Evolutionary conservation across 2,113 vertebrate genomes (phyloP).

Genomic region (Chaetodon trifascialis): DNA sequence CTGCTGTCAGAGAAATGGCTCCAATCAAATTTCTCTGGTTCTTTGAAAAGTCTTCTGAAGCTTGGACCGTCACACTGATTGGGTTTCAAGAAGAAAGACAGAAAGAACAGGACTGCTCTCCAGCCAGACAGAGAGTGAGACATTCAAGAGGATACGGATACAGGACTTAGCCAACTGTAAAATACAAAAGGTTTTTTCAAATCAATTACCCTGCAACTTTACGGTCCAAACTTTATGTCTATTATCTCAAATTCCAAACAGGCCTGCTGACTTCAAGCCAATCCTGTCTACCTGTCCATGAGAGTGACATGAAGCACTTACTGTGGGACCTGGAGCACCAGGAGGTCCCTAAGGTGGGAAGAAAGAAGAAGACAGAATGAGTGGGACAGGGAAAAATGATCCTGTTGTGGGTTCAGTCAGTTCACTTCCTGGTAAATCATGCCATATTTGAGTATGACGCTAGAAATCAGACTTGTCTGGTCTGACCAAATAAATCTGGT

Average conservation of each 20-base stretch:
- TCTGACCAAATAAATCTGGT: background rate
- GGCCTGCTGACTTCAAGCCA: background rate
- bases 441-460: slow-evolving; percentile 1
- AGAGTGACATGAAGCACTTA: slow-evolving; percentile 79
- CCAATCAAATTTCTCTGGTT: background rate
- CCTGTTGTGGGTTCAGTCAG: background rate
- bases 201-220: background rate
- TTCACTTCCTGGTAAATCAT: slow-evolving; percentile 17
- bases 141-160: background rate
- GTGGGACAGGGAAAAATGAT: slow-evolving; percentile 25
- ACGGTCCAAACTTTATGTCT: background rate
- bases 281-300: background rate
- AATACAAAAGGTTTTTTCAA: background rate
- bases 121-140: slow-evolving; percentile 6
- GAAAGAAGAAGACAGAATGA: slow-evolving; percentile 35
- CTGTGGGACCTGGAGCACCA: slow-evolving; percentile 90
- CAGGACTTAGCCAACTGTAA: background rate
- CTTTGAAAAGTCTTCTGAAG: background rate
- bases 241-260: slow-evolving; percentile 4
- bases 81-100: slow-evolving; percentile 5
- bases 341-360: slow-evolving; percentile 87
- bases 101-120: background rate
- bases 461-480: background rate
- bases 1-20: background rate
- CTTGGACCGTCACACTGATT: background rate